Evolutionary conservation across 2,888 invertebrate genomes (phyloP), one percentile per base, ranked within the genome.

Genomic region (Carterocephalus palaemon): DNA sequence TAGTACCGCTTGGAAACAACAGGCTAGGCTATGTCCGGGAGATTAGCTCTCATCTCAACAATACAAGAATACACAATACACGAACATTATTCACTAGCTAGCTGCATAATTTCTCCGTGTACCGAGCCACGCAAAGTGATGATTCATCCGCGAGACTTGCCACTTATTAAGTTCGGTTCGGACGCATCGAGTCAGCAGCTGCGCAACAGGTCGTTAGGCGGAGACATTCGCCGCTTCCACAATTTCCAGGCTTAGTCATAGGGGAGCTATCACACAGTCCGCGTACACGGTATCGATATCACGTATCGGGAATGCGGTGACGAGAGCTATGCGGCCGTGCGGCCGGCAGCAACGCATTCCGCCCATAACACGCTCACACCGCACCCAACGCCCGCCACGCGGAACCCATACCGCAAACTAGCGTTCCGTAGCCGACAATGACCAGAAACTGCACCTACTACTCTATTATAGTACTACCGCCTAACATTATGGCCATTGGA

Each of bases 301-400:
- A 60, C 54, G 52, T 48, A 59, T 50, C 47, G 53, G 52, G 62
- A 61, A 63, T 62, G 61, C 55, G 57, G 59, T 56, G 56, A 57
- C 47, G 53, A 60, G 53, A 57, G 54, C 59, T 65, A 67, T 62
- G 65, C 60, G 63, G 60, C 54, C 62, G 60, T 55, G 55, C 52
- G 54, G 49, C 49, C 48, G 54, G 58, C 53, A 52, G 52, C 53
- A 33, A 47, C 40, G 47, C 51, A 71, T 73, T 70, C 69, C 69
- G 49, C 51, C 59, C 67, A 64, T 42, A 22, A 20, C 60, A 59
- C 57, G 56, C 56, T 59, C 60, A 53, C 56, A 61, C 59, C 57
- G 51, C 64, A 53, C 64, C 64, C 63, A 19, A 13, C 23, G 33
- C 28, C n/a, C 22, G 12, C 26, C 17, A 19, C 28, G 33, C 10